Evolutionary conservation across 2,113 vertebrate species (phyloP).

Genomic region (Pituophis catenifer): DNA sequence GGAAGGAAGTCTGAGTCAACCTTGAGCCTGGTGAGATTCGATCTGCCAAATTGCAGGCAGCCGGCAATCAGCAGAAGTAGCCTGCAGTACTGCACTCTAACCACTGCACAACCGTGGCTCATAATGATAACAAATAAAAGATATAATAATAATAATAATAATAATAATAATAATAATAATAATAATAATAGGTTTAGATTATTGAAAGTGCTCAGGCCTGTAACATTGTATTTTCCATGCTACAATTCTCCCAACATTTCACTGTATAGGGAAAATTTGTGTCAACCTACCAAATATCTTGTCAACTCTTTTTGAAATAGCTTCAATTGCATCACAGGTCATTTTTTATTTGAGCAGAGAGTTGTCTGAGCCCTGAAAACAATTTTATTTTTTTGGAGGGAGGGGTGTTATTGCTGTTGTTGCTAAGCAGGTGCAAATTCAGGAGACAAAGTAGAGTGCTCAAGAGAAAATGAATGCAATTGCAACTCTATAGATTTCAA

Average conservation of each 20-base stretch:
- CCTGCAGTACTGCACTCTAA: too few relatives aligned
- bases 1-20: too few relatives aligned
- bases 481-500: conserved; percentile 58
- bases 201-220: neutral
- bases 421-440: conserved; percentile 64
- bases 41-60: too few relatives aligned
- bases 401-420: conserved; percentile 12
- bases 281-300: neutral
- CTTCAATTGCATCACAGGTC: neutral
- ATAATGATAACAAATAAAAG: too few relatives aligned
- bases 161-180: neutral
- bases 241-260: neutral
- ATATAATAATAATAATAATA: neutral
- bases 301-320: neutral
- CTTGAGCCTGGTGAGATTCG: too few relatives aligned
- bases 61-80: too few relatives aligned
- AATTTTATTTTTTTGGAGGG: neutral
- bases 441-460: conserved; percentile 50
- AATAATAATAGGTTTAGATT: neutral
- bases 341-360: neutral
- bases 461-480: conserved; percentile 59
- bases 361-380: conserved; percentile 28
- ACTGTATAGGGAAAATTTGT: neutral
- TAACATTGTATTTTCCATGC: too few relatives aligned
- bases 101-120: neutral